Conservation (phyloP, 2,113 vertebrate species). For the Melanerpes aurifrons region DNA sequence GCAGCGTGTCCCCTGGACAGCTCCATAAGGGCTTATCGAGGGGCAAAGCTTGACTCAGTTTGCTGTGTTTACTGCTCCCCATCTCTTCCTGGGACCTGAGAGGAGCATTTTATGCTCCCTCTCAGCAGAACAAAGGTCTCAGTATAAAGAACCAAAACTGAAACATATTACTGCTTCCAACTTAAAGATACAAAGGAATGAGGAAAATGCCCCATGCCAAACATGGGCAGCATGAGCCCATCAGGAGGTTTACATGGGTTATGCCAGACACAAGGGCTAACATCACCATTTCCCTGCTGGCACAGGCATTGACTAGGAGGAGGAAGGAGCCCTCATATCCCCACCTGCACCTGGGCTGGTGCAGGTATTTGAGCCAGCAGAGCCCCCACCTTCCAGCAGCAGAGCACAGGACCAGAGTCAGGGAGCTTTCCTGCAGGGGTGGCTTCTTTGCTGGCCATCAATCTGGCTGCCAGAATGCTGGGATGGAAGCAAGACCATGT, state of each 20-base stretch:
- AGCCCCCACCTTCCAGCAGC: not conserved
- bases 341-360: not conserved
- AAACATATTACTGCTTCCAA: not conserved
- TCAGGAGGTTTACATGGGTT: not conserved
- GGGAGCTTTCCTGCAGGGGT: not conserved
- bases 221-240: not conserved
- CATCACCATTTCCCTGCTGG: not conserved
- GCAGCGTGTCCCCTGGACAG: accelerated
- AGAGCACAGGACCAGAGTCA: accelerated
- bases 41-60: accelerated
- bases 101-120: not conserved
- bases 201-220: not conserved
- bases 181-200: not conserved
- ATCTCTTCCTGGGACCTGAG: not conserved
- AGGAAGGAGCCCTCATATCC: not conserved
- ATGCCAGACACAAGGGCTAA: not conserved
- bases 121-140: not conserved
- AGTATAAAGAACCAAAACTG: not conserved
- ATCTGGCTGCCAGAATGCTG: not conserved
- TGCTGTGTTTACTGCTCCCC: not conserved
- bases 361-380: no score
- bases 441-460: not conserved
- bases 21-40: not conserved
- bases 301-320: accelerated
- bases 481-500: not conserved